phyloP scores from a whole-genome alignment of 2,113 vertebrate species.

The Brevimyrus niger region DNA sequence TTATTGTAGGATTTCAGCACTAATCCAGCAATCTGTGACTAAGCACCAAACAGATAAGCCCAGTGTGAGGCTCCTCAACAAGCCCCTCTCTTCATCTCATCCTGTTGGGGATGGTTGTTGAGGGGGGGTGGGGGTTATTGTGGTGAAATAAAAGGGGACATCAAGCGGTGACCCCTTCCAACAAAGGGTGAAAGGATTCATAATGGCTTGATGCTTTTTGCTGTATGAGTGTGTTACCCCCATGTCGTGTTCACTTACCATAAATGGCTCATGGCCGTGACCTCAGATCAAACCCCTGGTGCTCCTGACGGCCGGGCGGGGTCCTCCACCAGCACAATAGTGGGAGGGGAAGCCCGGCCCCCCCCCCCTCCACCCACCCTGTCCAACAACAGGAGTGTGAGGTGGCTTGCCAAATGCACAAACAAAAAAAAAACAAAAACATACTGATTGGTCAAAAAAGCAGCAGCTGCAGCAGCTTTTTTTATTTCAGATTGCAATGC shows the following conservation, averaged over 20 bases:
- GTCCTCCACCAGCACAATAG: neutral
- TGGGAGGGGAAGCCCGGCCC: neutral
- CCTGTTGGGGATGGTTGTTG: neutral
- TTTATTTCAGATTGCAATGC: neutral
- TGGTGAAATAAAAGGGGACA: constrained; percentile 4
- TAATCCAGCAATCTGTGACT: neutral
- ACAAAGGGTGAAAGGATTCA: constrained; percentile 5
- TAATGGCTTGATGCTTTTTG: neutral
- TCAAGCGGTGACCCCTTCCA: neutral
- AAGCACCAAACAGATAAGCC: neutral
- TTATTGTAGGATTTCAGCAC: neutral
- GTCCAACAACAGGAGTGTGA: neutral
- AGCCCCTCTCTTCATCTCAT: neutral
- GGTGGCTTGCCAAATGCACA: neutral
- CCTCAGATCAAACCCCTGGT: neutral
- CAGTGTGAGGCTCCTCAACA: neutral
- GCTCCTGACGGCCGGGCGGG: neutral
- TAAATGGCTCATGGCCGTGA: neutral
- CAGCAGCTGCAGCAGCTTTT: too few relatives aligned
- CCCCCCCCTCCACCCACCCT: neutral
- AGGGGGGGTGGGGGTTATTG: neutral
- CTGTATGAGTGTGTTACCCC: neutral
- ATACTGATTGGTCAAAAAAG: neutral
- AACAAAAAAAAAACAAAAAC: neutral
- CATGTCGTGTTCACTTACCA: neutral